Evolutionary conservation across 2,888 invertebrate species (phyloP), one percentile per base, ranked within the genome.

Genomic region (Seladonia tumulorum): DNA sequence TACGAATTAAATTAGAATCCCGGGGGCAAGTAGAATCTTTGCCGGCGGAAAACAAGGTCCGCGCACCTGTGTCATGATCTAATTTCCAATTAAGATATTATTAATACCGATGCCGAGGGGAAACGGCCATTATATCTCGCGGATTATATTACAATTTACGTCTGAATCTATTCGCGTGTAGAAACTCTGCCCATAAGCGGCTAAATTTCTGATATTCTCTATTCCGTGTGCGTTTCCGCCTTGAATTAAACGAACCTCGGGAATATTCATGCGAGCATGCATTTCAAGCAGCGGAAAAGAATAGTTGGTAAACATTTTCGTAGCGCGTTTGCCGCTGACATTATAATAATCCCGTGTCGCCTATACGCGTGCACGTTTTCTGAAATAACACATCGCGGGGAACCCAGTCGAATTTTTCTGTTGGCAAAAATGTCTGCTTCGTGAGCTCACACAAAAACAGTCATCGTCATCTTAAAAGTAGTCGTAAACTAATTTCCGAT

Each of bases 71-170:
- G 79, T 86, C 79, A 76, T 83, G 83, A 76, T 90, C 88, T 90
- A 85, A 87, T 90, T 90, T 88, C 91, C 88, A 90, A 91, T 91
- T 87, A 91, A 91, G 88, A 84, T 83, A 82, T 90, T 90, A 88
- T 89, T 90, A 90, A 88, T 89, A 86, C 73, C 81, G 35, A 49
- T 39, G 39, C 60, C 45, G 49, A 63, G 70, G 74, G 74, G 63
- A 73, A 82, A 63, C 76, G 76, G 57, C 66, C 74, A 76, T 83
- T 86, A 75, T 81, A 86, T 77, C 73, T 85, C 76, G 8, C 29
- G 89, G 82, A 90, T 90, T 90, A 86, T 81, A 85, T 91, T 90
- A 86, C 90, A 86, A 86, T 88, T 89, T 89, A 90, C 84, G 82
- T 86, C 73, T 79, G 71, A 74, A 87, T 80, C 87, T 80, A 82